phyloP scores from a whole-genome alignment of 2,113 vertebrate species.

The Vulpes lagopus region DNA sequence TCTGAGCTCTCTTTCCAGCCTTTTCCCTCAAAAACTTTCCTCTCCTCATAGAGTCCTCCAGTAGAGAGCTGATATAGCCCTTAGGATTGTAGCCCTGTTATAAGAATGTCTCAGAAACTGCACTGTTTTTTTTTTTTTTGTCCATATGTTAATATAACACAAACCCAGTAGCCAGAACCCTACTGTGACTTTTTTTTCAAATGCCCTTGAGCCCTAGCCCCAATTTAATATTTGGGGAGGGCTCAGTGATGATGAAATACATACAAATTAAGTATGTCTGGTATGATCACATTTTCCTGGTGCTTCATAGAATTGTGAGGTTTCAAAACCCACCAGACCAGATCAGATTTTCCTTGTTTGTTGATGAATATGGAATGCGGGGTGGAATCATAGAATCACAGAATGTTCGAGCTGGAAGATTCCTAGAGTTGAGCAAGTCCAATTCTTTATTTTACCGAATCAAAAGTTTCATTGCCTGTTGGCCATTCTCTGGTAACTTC shows the following conservation, averaged over 20 bases:
- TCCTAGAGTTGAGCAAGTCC: constrained; percentile 51
- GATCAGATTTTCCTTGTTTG: constrained; percentile 78
- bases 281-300: constrained; percentile 69
- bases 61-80: background rate
- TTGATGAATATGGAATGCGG: constrained; percentile 74
- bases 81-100: background rate
- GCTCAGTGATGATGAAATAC: constrained; percentile 65
- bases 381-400: constrained; percentile 70
- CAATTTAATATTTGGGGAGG: constrained; percentile 48
- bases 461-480: constrained; percentile 70
- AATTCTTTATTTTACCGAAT: constrained; percentile 75
- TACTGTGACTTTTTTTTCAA: constrained; percentile 5
- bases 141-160: background rate
- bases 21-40: background rate
- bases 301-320: constrained; percentile 67
- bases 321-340: constrained; percentile 72
- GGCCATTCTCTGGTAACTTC: constrained; percentile 75
- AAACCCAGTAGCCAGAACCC: background rate
- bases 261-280: constrained; percentile 74
- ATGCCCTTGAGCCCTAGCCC: constrained; percentile 5
- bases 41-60: background rate
- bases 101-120: background rate
- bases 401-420: constrained; percentile 69
- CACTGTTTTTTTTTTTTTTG: background rate
- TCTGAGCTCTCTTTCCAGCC: background rate